phyloP scores from a whole-genome alignment of 2,113 vertebrate species.

The Synodontis membranacea region DNA sequence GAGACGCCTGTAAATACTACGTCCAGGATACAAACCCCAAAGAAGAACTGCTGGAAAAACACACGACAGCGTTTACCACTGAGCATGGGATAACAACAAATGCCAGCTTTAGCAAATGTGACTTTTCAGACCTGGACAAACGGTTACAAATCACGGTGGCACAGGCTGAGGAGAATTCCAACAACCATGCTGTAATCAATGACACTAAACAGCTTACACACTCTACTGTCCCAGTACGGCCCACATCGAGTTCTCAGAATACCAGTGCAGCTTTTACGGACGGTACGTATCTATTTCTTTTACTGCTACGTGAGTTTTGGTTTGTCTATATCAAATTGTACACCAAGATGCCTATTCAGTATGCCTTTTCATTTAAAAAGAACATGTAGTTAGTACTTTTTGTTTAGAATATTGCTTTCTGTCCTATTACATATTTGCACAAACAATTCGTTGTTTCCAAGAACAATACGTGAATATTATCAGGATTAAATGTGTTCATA shows the following conservation, averaged over 20 bases:
- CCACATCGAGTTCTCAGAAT: constrained; percentile 77
- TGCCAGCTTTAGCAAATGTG: constrained; percentile 75
- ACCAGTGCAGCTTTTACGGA: constrained; percentile 82
- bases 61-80: constrained; percentile 70
- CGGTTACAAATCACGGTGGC: constrained; percentile 70
- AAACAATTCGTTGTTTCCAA: background rate
- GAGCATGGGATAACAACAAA: constrained; percentile 69
- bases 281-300: constrained; percentile 73
- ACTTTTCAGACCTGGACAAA: constrained; percentile 76
- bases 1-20: constrained; percentile 79
- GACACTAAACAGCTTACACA: constrained; percentile 79
- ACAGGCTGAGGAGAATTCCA: constrained; percentile 74
- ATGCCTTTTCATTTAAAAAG: background rate
- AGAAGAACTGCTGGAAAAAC: constrained; percentile 74
- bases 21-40: constrained; percentile 73
- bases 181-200: constrained; percentile 71
- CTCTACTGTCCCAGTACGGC: constrained; percentile 80
- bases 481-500: background rate
- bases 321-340: background rate
- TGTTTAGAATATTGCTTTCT: background rate
- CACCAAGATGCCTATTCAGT: background rate
- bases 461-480: background rate
- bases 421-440: background rate
- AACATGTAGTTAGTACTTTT: background rate
- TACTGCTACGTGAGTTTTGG: constrained; percentile 12